Conservation (phyloP, 2,888 invertebrate species). For the Sussaba pulchella region DNA sequence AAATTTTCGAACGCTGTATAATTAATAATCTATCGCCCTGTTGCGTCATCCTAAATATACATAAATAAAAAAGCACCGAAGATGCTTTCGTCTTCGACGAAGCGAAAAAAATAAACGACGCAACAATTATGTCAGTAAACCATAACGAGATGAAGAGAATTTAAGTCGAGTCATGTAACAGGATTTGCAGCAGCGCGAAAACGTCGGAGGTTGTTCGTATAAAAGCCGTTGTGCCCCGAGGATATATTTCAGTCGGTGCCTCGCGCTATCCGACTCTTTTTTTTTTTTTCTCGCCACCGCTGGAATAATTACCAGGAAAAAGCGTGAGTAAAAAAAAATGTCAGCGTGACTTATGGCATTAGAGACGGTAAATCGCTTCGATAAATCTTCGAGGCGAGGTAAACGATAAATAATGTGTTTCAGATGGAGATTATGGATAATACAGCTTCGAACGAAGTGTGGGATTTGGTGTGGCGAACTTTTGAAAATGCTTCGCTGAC, state of each 20-base stretch:
- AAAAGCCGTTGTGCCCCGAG: constrained; percentile 53
- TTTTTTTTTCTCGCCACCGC: constrained; percentile 23
- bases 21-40: background rate
- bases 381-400: background rate
- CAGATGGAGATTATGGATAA: constrained; percentile 57
- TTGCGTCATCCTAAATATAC: too few relatives aligned
- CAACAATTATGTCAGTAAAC: constrained; percentile 55
- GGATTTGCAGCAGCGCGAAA: constrained; percentile 54
- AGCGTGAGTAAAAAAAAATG: constrained; percentile 22
- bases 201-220: constrained; percentile 61
- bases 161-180: constrained; percentile 45
- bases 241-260: constrained; percentile 65
- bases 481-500: constrained; percentile 68
- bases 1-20: too few relatives aligned
- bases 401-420: background rate
- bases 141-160: constrained; percentile 60
- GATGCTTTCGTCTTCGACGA: background rate
- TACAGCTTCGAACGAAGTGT: constrained; percentile 48
- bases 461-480: constrained; percentile 67
- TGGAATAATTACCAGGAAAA: constrained; percentile 4
- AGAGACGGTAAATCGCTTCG: too few relatives aligned
- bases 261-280: constrained; percentile 53
- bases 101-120: constrained; percentile 3
- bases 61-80: too few relatives aligned
- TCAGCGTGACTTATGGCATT: background rate